Percentiles rank a stretch among this genome's conserved stretches.
These are phyloP conservation scores for Centropus unirufus DNA, from an alignment of 2,113 vertebrate species.

Conservation along the genomic window DNA sequence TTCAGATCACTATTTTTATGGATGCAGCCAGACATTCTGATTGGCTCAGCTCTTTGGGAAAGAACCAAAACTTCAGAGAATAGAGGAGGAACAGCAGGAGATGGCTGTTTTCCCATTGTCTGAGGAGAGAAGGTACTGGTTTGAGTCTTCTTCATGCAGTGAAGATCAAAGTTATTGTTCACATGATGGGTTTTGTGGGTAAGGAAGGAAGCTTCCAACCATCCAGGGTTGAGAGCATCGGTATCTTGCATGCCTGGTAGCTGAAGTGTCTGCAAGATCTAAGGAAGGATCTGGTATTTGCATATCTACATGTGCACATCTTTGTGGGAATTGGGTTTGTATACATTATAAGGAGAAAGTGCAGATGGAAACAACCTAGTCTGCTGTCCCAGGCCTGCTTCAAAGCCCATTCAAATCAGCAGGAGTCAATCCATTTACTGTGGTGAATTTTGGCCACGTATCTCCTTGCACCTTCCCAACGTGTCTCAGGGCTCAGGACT, in stretches of 20 bases:
- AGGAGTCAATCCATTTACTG: background rate
- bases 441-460: background rate
- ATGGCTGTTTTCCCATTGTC: background rate
- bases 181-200: accelerated
- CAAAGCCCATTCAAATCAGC: background rate
- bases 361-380: background rate
- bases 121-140: background rate
- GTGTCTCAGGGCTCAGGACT: background rate
- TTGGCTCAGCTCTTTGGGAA: background rate
- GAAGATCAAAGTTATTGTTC: background rate
- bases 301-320: accelerated
- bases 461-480: background rate
- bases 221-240: background rate
- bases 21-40: background rate
- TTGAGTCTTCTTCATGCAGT: background rate
- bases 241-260: background rate
- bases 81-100: background rate
- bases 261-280: background rate
- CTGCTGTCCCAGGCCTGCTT: background rate
- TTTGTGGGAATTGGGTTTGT: constrained; percentile 18
- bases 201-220: background rate
- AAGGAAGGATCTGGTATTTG: constrained; percentile 5
- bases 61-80: accelerated
- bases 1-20: background rate
- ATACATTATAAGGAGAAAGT: background rate